Percentiles rank a stretch among this genome's conserved stretches.
Conservation (phyloP, 2,888 invertebrate genomes). For the Eurois occulta region DNA sequence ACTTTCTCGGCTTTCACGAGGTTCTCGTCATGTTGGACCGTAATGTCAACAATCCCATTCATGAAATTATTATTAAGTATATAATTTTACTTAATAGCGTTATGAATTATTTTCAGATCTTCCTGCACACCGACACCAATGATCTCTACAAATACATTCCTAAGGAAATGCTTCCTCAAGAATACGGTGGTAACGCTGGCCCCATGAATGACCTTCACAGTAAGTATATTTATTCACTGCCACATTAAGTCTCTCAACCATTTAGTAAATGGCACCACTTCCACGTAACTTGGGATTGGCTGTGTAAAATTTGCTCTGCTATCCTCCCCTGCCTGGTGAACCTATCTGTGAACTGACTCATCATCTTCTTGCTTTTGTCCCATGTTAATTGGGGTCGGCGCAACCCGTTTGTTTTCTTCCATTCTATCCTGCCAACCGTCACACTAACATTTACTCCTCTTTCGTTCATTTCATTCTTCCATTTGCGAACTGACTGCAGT, state of each 20-base stretch:
- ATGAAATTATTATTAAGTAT: background rate
- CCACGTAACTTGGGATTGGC: too few relatives aligned
- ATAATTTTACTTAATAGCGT: background rate
- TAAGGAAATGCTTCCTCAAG: slow-evolving; percentile 94
- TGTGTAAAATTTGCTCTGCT: background rate
- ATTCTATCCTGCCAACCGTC: too few relatives aligned
- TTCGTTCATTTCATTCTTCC: too few relatives aligned
- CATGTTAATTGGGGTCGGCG: too few relatives aligned
- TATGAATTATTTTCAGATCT: slow-evolving; percentile 88
- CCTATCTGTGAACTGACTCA: background rate
- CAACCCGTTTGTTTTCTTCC: too few relatives aligned
- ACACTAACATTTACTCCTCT: too few relatives aligned
- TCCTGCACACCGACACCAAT: slow-evolving; percentile 94
- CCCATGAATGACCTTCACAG: slow-evolving; percentile 93
- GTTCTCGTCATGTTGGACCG: too few relatives aligned
- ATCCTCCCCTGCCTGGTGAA: background rate
- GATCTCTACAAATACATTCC: slow-evolving; percentile 95
- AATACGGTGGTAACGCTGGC: slow-evolving; percentile 96
- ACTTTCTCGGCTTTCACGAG: too few relatives aligned
- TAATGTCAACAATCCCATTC: too few relatives aligned
- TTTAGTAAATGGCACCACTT: background rate
- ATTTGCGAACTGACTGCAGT: background rate
- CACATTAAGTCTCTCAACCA: background rate
- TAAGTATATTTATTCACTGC: slow-evolving; percentile 76
- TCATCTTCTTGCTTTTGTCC: too few relatives aligned